Conservation (phyloP, 53 echinoderm and acorn worm species). For the Patiria pectinifera region DNA sequence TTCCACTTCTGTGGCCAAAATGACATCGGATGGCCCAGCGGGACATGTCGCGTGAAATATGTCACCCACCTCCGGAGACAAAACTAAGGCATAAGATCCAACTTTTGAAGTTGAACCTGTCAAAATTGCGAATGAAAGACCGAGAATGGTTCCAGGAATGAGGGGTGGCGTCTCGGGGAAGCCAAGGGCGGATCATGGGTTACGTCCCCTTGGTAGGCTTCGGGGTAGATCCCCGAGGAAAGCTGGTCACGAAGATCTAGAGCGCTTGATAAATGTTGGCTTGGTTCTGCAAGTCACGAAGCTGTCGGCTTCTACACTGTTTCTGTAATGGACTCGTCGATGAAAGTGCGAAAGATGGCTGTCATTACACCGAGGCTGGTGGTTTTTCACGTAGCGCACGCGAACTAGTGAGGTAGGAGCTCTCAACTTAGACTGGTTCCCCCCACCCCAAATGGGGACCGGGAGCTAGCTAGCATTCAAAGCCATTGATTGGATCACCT, state of each 20-base stretch:
- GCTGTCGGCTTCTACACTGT: neutral
- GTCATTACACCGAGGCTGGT: neutral
- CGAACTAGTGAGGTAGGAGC: neutral
- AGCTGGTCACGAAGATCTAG: neutral
- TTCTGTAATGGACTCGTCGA: neutral
- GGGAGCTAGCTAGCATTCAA: too few species aligned
- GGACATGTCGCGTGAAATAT: neutral
- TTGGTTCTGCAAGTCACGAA: neutral
- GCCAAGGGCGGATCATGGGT: conserved; percentile 1
- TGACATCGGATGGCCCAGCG: neutral
- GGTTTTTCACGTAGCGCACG: neutral
- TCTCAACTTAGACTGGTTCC: neutral
- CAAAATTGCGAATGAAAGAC: neutral
- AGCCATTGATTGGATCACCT: too few species aligned
- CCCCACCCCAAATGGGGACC: too few species aligned
- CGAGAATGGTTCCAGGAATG: neutral
- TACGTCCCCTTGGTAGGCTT: neutral
- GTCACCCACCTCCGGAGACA: neutral
- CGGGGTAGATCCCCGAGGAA: conserved; percentile 10
- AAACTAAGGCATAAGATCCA: neutral
- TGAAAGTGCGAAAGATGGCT: neutral
- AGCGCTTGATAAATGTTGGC: neutral
- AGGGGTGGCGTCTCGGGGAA: neutral
- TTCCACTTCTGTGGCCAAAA: neutral
- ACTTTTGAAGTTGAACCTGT: neutral